Conservation (phyloP, 2,888 invertebrate genomes). For the Tineola bisselliella region DNA sequence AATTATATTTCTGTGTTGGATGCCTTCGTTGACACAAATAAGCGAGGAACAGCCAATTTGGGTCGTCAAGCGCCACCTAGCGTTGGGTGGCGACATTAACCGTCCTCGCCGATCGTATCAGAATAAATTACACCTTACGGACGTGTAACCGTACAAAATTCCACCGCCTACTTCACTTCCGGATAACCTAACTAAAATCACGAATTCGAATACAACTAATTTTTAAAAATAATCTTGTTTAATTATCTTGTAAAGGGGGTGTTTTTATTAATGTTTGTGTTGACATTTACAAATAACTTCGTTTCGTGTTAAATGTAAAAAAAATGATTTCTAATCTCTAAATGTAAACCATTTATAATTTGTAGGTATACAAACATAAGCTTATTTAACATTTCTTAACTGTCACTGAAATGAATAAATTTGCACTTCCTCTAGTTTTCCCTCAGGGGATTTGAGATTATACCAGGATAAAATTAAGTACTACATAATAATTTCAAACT, state of each 20-base stretch:
- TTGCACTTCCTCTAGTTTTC: neutral
- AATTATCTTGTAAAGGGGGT: neutral
- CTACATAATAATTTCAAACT: neutral
- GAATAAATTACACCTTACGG: slow-evolving; percentile 25
- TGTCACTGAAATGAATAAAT: neutral
- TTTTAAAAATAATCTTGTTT: neutral
- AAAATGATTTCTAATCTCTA: no score
- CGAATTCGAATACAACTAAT: neutral
- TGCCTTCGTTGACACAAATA: neutral
- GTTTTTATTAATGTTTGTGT: neutral
- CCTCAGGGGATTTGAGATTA: neutral
- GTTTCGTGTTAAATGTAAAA: neutral
- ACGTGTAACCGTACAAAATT: slow-evolving; percentile 26
- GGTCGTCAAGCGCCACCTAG: slow-evolving; percentile 30
- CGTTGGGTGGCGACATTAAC: slow-evolving; percentile 27
- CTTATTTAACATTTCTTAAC: neutral
- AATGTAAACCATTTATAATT: no score
- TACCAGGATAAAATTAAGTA: neutral
- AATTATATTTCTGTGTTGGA: neutral
- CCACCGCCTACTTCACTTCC: slow-evolving; percentile 29
- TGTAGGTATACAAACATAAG: no score
- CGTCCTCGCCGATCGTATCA: slow-evolving; percentile 16
- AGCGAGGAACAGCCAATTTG: slow-evolving; percentile 2
- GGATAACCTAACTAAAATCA: slow-evolving; percentile 19
- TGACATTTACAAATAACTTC: neutral